These are phyloP conservation scores for Tenualosa thibaudeaui DNA, from an alignment of 2,797 vertebrate species.

Conservation along the genomic window DNA sequence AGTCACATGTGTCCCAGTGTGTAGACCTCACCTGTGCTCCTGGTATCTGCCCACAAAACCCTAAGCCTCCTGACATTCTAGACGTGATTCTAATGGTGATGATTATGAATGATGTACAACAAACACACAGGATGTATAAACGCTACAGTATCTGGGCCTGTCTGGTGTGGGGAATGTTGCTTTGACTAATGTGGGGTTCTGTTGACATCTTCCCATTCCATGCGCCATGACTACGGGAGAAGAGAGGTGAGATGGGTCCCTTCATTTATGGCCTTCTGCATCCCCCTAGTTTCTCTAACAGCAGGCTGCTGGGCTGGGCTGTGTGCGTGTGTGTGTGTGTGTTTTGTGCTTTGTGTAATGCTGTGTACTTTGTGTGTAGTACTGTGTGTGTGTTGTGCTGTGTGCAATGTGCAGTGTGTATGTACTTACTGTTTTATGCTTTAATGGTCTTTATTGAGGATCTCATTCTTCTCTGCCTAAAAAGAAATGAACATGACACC, in stretches of 20 bases:
- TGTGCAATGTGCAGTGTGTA: background rate
- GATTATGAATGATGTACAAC: too few species aligned
- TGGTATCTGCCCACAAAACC: too few species aligned
- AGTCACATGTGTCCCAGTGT: too few species aligned
- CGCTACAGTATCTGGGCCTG: background rate
- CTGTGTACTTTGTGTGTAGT: too few species aligned
- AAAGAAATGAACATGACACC: background rate
- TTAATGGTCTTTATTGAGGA: background rate
- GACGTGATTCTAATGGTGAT: too few species aligned
- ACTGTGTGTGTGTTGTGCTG: background rate
- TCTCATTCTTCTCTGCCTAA: background rate
- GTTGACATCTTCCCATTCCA: background rate
- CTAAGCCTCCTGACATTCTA: too few species aligned
- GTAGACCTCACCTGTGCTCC: too few species aligned
- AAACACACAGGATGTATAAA: too few species aligned
- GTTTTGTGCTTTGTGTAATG: background rate
- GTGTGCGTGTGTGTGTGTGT: background rate
- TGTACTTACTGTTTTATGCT: background rate
- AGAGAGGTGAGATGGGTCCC: background rate
- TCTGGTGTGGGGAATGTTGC: background rate
- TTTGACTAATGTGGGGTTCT: background rate
- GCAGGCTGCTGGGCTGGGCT: background rate
- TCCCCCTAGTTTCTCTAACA: background rate
- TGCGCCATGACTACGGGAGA: background rate
- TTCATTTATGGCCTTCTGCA: background rate